Evolutionary conservation across 37 sponge, comb jelly and placozoan species (phyloP).

Genomic region (Chondrosia reniformis): DNA sequence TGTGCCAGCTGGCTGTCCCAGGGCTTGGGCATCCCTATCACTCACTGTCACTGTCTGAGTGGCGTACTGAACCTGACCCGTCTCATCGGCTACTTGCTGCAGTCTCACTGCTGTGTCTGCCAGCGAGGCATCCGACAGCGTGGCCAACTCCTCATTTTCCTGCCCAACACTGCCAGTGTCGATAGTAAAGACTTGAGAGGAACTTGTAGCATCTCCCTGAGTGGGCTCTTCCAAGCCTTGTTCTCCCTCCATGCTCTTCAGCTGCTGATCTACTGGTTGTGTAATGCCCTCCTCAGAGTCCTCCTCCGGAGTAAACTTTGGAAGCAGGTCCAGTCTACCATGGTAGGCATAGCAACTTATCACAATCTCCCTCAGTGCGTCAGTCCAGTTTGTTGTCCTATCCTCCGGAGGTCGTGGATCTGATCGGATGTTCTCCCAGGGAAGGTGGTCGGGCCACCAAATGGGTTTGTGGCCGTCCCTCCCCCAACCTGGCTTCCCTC

Average conservation of each 20-base stretch:
- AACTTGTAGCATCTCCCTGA: too few relatives aligned
- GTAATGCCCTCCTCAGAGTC: conserved; percentile 7
- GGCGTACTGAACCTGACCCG: conserved; percentile 80
- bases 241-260: neutral
- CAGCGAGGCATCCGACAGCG: conserved; percentile 63
- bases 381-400: conserved; percentile 77
- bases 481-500: conserved; percentile 94
- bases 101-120: conserved; percentile 74
- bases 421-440: conserved; percentile 86
- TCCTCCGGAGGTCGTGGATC: conserved; percentile 70
- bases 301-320: conserved; percentile 45
- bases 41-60: conserved; percentile 78
- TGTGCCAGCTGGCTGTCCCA: conserved; percentile 74
- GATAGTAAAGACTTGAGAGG: conserved; percentile 66
- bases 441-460: conserved; percentile 90
- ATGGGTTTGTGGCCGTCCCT: conserved; percentile 76
- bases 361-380: conserved; percentile 73
- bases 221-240: neutral
- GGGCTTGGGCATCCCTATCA: conserved; percentile 66
- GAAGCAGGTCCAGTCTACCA: conserved; percentile 75
- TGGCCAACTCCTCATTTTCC: conserved; percentile 59
- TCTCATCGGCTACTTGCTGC: conserved; percentile 75
- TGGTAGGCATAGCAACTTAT: conserved; percentile 74
- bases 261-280: neutral
- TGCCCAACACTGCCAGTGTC: conserved; percentile 56